Evolutionary conservation across 1,140 invertebrate genomes (phyloP), one percentile per base, ranked within the genome.

Genomic region (Laodelphax striatellus): DNA sequence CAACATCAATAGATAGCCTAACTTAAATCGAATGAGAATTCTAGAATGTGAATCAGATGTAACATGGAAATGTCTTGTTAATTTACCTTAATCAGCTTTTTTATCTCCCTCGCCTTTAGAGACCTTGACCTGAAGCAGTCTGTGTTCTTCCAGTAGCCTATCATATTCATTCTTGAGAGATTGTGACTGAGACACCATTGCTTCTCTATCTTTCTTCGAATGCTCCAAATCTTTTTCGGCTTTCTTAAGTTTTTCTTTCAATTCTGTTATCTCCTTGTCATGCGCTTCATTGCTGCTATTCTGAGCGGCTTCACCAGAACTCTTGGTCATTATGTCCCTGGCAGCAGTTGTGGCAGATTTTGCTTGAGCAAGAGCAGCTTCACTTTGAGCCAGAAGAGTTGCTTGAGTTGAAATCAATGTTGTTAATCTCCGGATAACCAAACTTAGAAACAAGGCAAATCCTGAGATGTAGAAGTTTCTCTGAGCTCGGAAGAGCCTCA

Each of bases 401-500:
- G 94, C 94, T 72, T 94, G 83, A 4, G 80, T 75, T 0, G 88
- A 88, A 61, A 97, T 90, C 67, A 97, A 75, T 44, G 80, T 82
- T 0, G 92, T 82, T 52, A 98, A 73, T 38, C 93, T 83, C 14
- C 91, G 83, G 62, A 98, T 91, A 0, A 98, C 84, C 61, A 75
- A 58, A 54, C 65, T 65, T 5, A 98, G 74, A 69, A 98, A 96
- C 0, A 98, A 75, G 5, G 94, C 79, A 73, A 98, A 98, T 11
- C 97, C 96, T 53, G 93, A 93, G 65, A 99, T 98, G 72, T 98
- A 98, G 69, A 98, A 96, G 72, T 99, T 99, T n/a, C 97, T 81
- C 74, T 99, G 97, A 5, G 96, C 93, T 58, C 97, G 80, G 76
- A 99, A 99, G 34, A 98, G 73, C 58, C 92, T 84, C 94, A 99